phyloP scores from a whole-genome alignment of 2,888 invertebrate genomes.

The Drosophila pseudotakahashii region DNA sequence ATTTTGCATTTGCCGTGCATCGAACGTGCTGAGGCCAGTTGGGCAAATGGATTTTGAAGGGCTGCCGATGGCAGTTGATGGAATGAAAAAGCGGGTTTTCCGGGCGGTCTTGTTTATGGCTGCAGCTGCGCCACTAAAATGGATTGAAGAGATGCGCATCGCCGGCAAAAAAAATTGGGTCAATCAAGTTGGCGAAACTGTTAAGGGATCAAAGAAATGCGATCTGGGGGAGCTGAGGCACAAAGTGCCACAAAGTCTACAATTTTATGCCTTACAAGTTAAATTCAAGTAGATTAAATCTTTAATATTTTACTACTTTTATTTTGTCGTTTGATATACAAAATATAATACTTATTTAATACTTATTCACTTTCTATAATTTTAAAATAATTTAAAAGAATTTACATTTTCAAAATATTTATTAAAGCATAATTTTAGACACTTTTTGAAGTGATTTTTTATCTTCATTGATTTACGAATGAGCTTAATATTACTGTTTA shows the following conservation, averaged over 20 bases:
- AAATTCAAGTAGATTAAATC: too few relatives aligned
- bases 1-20: slow-evolving; percentile 60
- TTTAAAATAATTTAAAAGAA: too few relatives aligned
- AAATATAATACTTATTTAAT: too few relatives aligned
- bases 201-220: slow-evolving; percentile 36
- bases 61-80: slow-evolving; percentile 12
- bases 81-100: slow-evolving; percentile 12
- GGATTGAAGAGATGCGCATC: slow-evolving; percentile 31
- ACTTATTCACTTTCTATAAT: too few relatives aligned
- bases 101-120: slow-evolving; percentile 23
- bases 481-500: too few relatives aligned
- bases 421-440: neutral
- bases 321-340: too few relatives aligned
- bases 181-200: slow-evolving; percentile 38
- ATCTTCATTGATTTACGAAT: too few relatives aligned
- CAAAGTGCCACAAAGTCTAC: neutral
- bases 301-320: too few relatives aligned
- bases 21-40: slow-evolving; percentile 34
- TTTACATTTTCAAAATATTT: too few relatives aligned
- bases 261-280: neutral
- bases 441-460: too few relatives aligned
- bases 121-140: slow-evolving; percentile 37
- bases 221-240: slow-evolving; percentile 22
- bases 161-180: slow-evolving; percentile 22
- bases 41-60: slow-evolving; percentile 28